phyloP scores from a whole-genome alignment of 2,888 invertebrate species.

The Trachelus tabidus region DNA sequence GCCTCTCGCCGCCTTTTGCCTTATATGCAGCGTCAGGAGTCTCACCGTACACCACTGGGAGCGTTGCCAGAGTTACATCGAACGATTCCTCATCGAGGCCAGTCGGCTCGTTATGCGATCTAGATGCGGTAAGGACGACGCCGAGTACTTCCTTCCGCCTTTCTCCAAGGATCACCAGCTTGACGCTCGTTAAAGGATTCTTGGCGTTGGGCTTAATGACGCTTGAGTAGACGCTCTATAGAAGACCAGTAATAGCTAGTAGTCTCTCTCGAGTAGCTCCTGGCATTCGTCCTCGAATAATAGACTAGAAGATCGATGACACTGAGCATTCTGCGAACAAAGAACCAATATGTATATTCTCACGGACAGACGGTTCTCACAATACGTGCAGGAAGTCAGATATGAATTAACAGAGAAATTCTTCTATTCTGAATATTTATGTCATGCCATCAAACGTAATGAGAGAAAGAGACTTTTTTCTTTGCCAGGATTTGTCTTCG shows the following conservation, averaged over 20 bases:
- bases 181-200: neutral
- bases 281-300: neutral
- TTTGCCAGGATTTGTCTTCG: neutral
- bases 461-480: conserved; percentile 10
- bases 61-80: conserved; percentile 86
- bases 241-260: neutral
- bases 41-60: conserved; percentile 91
- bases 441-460: neutral
- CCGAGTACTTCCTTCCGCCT: conserved; percentile 45
- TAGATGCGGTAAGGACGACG: conserved; percentile 76
- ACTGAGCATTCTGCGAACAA: neutral
- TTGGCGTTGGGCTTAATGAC: neutral
- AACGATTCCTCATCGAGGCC: conserved; percentile 90
- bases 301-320: neutral
- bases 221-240: neutral
- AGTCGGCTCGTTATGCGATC: conserved; percentile 84
- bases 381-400: neutral
- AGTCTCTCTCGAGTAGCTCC: neutral
- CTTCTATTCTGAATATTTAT: neutral
- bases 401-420: neutral
- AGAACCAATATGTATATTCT: neutral
- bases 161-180: neutral
- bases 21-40: conserved; percentile 88
- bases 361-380: neutral
- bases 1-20: conserved; percentile 92